Evolutionary conservation across 2,888 invertebrate genomes (phyloP), one percentile per base, ranked within the genome.

Genomic region (Apotomis capreana): DNA sequence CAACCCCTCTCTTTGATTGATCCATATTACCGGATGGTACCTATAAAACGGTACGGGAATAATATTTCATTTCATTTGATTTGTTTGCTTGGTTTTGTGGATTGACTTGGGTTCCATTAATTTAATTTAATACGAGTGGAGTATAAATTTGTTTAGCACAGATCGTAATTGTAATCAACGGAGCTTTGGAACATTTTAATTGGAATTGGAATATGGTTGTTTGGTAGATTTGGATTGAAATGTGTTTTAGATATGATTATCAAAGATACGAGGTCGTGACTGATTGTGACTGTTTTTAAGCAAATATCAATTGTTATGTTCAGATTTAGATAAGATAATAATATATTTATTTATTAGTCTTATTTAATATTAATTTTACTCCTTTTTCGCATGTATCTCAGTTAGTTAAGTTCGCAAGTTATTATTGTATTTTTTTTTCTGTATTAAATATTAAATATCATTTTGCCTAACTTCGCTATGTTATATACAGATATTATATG

Each of bases 41-140:
- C 37, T 36, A 8, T 26, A n/a, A 13, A 40, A n/a, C n/a, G 6
- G 37, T 12, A n/a, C 6, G 40, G 36, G 51, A 61, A 26, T 61
- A 26, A 52, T 62, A 62, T 62, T 62, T 62, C 51, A 51, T 62
- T 58, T n/a, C 37, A 37, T 58, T 62, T n/a, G 51, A 37, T 58
- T 62, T n/a, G 51, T 62, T 62, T 62, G 62, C 13, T 37, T 9
- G 36, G 9, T 51, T 37, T 52, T 51, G 13, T 5, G 51, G 13
- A 40, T 36, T 62, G 36, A 9, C 62, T 62, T n/a, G 9, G 51
- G 3, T 52, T 37, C 13, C 51, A 52, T 62, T 62, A 62, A 52
- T 52, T 36, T 52, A 62, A 52, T 37, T 36, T 52, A 62, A 52
- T 37, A 51, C 62, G 51, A 13, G 62, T 36, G 37, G 36, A 8